Base-by-base conservation (phyloP, 2,888 invertebrate species). In the Tipula confusa region DNA sequence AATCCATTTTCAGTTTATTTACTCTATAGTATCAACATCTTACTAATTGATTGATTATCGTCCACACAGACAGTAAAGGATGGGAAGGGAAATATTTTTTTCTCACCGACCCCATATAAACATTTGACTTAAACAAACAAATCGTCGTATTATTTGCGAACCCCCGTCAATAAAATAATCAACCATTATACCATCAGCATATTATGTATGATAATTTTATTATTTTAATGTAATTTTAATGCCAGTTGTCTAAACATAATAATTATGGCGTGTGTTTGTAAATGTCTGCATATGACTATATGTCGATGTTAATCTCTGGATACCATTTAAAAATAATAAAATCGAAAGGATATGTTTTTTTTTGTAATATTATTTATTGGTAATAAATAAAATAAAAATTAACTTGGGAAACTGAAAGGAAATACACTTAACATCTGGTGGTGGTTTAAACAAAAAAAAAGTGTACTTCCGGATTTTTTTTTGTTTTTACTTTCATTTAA, bases 171-270 rank as follows among this genome's bases (percentile, higher is more conserved):
- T 64, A 9, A 33, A 9, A 33, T 64, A 64, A 64, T 24, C n/a
- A 64, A 9, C 64, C 24, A 38, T 38, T 38, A 38, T 38, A 38
- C 9, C 38, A 64, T 64, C 9, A 1, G n/a, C 24, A 64, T 11
- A 33, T 64, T 18, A 2, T 18, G n/a, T n/a, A n/a, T 64, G 48
- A 48, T 48, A 48, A 48, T 48, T 18, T 48, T 48, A 7, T 15
- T 48, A 18, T 18, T 18, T 48, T 18, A 48, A 24, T 64, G 24
- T 64, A 64, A 64, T 64, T 64, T 64, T 64, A 64, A 64, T 64
- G 64, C 64, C 64, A 64, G 64, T 64, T 64, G 64, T 64, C 64
- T 64, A 64, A 64, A 64, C 64, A 64, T 64, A 64, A 64, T 64
- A 64, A 64, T 64, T 64, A 64, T 64, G 64, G 64, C 64, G 64